Conservation (phyloP, 2,113 vertebrate genomes). For the Accipiter virgatus region DNA sequence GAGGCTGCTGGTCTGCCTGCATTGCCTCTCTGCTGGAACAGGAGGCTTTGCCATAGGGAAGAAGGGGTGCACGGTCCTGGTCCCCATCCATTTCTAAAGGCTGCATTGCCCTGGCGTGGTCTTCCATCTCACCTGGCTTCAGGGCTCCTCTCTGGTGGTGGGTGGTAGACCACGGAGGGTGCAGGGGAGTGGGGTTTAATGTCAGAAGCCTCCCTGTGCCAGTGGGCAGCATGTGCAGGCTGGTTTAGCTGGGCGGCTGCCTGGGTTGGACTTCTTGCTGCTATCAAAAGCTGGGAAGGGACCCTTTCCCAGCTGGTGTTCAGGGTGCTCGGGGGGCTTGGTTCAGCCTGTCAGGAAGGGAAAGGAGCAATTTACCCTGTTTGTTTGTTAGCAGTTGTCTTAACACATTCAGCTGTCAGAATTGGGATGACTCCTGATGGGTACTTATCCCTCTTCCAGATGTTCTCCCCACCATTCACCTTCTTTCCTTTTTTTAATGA, state of each 20-base stretch:
- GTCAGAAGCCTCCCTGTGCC: not conserved
- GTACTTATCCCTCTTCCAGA: not conserved
- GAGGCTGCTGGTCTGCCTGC: not conserved
- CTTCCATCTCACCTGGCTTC: not conserved
- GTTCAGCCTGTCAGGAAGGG: not conserved
- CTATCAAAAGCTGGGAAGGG: not conserved
- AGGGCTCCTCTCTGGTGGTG: not conserved
- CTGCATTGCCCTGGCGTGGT: not conserved
- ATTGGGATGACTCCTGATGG: not conserved
- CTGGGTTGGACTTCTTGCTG: rapidly evolving
- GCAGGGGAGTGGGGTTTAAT: not conserved
- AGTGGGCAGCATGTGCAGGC: not conserved
- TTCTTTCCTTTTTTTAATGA: not conserved
- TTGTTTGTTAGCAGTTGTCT: not conserved
- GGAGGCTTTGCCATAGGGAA: not conserved
- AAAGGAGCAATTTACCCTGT: not conserved
- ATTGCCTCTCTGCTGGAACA: not conserved
- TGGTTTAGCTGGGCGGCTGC: not conserved
- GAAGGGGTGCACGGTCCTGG: rapidly evolving
- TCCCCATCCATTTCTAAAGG: not conserved
- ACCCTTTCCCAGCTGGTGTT: rapidly evolving
- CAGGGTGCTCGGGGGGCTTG: not conserved
- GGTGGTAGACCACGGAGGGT: not conserved
- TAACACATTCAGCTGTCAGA: not conserved
- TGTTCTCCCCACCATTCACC: not conserved